Evolutionary conservation across 2,888 invertebrate genomes (phyloP).

Genomic region (Deladenus siricidicola): DNA sequence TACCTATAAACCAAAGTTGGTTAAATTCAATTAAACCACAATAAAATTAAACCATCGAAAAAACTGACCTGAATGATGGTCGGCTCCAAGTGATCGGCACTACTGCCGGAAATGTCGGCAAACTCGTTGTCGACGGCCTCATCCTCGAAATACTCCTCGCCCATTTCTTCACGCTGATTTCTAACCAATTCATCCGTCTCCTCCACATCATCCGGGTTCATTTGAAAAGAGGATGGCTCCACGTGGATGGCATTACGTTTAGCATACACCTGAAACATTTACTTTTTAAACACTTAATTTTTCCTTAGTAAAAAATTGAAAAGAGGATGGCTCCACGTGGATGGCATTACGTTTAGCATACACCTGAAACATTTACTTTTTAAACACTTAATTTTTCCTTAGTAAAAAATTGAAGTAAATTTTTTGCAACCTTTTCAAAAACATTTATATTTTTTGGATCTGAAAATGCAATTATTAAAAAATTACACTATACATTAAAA

Average conservation of each 20-base stretch:
- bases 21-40: too few species aligned
- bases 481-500: too few species aligned
- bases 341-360: constrained; percentile 42
- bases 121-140: constrained; percentile 1
- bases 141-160: constrained; percentile 3
- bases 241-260: constrained; percentile 39
- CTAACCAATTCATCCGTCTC: too few species aligned
- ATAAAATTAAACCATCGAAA: background rate
- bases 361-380: too few species aligned
- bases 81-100: background rate
- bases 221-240: constrained; percentile 23
- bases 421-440: too few species aligned
- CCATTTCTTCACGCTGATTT: background rate
- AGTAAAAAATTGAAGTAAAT: too few species aligned
- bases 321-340: constrained; percentile 30
- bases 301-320: too few species aligned
- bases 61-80: constrained; percentile 4
- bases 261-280: constrained; percentile 41
- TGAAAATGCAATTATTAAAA: too few species aligned
- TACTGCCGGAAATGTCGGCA: background rate
- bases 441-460: too few species aligned
- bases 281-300: too few species aligned
- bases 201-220: constrained; percentile 3
- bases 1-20: too few species aligned
- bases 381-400: too few species aligned